Evolutionary conservation across 2,113 vertebrate genomes (phyloP), one percentile per base, ranked within the genome.

Genomic region (Pteronura brasiliensis): DNA sequence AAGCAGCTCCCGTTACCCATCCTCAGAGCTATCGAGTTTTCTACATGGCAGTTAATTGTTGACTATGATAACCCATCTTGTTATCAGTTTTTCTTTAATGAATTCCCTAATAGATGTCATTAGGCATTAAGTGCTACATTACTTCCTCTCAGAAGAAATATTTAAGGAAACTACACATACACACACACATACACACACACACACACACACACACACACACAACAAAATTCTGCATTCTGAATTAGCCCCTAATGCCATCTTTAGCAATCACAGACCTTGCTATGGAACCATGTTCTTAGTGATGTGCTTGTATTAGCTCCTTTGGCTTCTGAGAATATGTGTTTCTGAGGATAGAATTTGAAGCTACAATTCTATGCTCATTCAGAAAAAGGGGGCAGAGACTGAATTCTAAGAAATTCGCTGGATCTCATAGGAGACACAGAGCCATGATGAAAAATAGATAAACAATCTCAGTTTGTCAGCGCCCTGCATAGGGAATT

Each of bases 41-140:
- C 72, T 95, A 15, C 61, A 2, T 2, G 9, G 49, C 69, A 31
- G 74, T 95, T 96, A 88, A 96, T 96, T 96, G 80, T 95, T 96
- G 96, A 76, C 77, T 84, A 44, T 71, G 93, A 93, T 96, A 90
- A 97, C 61, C 47, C 74, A 96, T 67, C 92, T 96, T 90, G n/a
- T 93, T 97, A 85, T 90, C 81, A 93, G 92, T 85, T 97, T 98
- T 97, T 95, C 97, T 81, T 96, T 97, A 97, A 97, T 97, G 90
- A 96, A 96, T 96, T 90, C 69, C 82, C 97, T 96, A 98, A 97
- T 96, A 94, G 96, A 94, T 95, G 77, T 93, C 93, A 97, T 93
- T 96, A 97, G 83, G 80, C 21, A 14, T 96, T 97, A 95, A 97
- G 80, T 90, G 84, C 93, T 85, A 85, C 74, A 95, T 96, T 92